phyloP scores from a whole-genome alignment of 2,888 invertebrate genomes.

The Diabrotica balteata region DNA sequence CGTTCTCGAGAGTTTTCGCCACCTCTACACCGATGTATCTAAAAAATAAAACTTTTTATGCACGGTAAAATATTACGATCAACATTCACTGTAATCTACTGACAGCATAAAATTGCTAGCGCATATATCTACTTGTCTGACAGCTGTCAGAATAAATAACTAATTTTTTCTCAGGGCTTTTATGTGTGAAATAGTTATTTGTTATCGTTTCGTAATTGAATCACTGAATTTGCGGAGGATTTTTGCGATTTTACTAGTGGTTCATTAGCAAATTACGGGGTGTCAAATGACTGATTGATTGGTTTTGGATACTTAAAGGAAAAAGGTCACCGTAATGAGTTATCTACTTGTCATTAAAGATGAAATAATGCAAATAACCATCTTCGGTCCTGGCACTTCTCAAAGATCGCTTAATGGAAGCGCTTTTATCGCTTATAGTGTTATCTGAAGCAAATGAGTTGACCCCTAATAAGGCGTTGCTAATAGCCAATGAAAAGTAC shows the following conservation, averaged over 20 bases:
- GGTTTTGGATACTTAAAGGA: conserved; percentile 11
- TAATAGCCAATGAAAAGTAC: too few species aligned
- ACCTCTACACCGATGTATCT: conserved; percentile 25
- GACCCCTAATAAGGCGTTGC: too few species aligned
- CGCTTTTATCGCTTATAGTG: background rate
- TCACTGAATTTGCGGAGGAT: conserved; percentile 15
- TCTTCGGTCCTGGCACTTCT: background rate
- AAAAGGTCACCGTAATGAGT: conserved; percentile 11
- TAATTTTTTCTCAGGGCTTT: conserved; percentile 24
- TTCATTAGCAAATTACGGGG: conserved; percentile 9
- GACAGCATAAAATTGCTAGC: conserved; percentile 38
- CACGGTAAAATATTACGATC: conserved; percentile 35
- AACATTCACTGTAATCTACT: conserved; percentile 39
- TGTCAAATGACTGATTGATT: conserved; percentile 18
- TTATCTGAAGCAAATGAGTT: too few species aligned
- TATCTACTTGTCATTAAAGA: conserved; percentile 1
- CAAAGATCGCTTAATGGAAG: conserved; percentile 1
- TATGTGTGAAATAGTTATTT: conserved; percentile 31
- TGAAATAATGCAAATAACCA: conserved; percentile 7
- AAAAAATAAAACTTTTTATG: conserved; percentile 33
- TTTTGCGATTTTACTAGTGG: conserved; percentile 9
- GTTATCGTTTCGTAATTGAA: conserved; percentile 25
- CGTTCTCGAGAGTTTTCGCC: background rate
- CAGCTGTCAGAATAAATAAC: conserved; percentile 35
- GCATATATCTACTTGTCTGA: conserved; percentile 35